These are phyloP conservation scores for Tupiocoris notatus DNA, from an alignment of 2,888 invertebrate species.

Conservation along the genomic window DNA sequence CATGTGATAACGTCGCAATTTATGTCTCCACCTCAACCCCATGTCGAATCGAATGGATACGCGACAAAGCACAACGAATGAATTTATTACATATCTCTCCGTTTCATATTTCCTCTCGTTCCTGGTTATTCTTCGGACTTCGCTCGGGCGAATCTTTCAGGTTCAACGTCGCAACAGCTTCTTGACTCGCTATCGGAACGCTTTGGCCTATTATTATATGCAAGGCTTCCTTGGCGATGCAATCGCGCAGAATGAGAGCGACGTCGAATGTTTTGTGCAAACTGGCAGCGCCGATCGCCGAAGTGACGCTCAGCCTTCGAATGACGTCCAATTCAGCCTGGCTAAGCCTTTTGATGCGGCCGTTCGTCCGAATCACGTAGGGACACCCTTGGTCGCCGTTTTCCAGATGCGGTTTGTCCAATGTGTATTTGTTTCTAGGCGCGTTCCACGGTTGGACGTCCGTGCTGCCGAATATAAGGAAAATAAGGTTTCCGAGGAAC, in stretches of 20 bases:
- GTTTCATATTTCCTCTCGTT: no score
- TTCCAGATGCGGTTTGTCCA: slow-evolving; percentile 12
- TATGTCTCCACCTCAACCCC: no score
- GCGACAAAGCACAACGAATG: no score
- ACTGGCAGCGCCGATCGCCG: neutral
- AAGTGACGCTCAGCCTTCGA: slow-evolving; percentile 3
- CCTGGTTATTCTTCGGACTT: no score
- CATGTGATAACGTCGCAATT: no score
- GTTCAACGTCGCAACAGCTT: neutral
- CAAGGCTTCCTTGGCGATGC: neutral
- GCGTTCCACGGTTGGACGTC: slow-evolving; percentile 31
- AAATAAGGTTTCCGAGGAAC: slow-evolving; percentile 24
- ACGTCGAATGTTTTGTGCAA: neutral
- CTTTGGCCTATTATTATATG: neutral
- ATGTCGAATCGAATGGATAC: no score
- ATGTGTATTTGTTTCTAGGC: slow-evolving; percentile 23
- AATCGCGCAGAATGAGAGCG: neutral
- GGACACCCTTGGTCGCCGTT: neutral
- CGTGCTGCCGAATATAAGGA: slow-evolving; percentile 27
- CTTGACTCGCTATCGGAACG: neutral
- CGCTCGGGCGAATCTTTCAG: no score
- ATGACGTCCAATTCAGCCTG: slow-evolving; percentile 13
- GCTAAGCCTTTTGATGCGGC: slow-evolving; percentile 17
- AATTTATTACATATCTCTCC: no score
- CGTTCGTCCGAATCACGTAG: neutral